Evolutionary conservation across 2,113 vertebrate species (phyloP).

Genomic region (Sardina pilchardus): DNA sequence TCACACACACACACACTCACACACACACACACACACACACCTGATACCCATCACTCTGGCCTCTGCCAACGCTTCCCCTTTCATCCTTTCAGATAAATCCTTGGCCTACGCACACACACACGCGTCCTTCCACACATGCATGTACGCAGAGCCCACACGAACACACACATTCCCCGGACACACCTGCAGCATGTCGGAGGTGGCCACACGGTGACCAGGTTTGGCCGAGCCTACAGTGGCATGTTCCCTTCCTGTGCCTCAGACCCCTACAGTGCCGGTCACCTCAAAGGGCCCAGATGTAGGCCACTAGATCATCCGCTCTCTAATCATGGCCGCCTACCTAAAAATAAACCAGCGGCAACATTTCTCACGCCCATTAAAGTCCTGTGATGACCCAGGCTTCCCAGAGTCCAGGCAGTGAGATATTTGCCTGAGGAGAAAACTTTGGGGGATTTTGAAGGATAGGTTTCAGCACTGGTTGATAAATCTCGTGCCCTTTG

Average conservation of each 20-base stretch:
- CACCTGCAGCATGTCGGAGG: constrained; percentile 45
- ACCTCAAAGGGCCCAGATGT: constrained; percentile 33
- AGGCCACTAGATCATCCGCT: constrained; percentile 36
- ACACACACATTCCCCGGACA: neutral
- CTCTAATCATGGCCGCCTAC: constrained; percentile 30
- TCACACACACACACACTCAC: no score
- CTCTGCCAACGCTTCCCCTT: neutral
- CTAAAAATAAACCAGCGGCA: constrained; percentile 50
- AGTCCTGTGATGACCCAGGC: constrained; percentile 16
- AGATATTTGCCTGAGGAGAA: constrained; percentile 34
- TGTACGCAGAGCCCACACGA: neutral
- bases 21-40: neutral
- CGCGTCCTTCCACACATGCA: neutral
- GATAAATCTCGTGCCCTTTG: neutral
- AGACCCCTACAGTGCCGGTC: constrained; percentile 7
- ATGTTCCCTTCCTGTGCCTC: neutral
- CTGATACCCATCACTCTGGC: neutral
- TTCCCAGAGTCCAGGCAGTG: constrained; percentile 13
- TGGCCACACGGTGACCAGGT: constrained; percentile 28
- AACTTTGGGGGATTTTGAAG: constrained; percentile 6
- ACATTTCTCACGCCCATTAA: constrained; percentile 23
- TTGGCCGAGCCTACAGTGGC: constrained; percentile 15
- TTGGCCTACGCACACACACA: neutral
- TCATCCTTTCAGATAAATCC: neutral
- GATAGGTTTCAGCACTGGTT: neutral